Evolutionary conservation across 2,113 vertebrate genomes (phyloP).

Genomic region (Micronycteris hirsuta): DNA sequence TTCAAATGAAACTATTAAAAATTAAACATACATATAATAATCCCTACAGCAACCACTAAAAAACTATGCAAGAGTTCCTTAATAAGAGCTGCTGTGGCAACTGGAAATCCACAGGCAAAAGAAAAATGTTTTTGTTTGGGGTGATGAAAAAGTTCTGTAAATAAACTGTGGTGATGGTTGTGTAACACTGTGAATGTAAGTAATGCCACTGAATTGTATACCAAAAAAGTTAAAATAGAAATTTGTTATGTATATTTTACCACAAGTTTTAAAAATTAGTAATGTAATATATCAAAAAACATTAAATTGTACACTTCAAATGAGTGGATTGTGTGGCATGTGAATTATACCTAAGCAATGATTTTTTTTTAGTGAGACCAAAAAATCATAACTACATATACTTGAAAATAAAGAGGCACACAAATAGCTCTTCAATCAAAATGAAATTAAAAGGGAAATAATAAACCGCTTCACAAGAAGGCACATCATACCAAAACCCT

Average conservation of each 20-base stretch:
- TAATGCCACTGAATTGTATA: neutral
- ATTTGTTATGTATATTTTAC: neutral
- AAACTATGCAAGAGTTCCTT: neutral
- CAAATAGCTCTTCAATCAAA: neutral
- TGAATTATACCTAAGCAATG: neutral
- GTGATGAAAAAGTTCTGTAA: neutral
- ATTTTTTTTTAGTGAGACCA: neutral
- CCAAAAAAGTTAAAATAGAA: neutral
- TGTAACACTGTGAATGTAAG: neutral
- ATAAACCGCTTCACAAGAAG: neutral
- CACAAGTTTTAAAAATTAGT: neutral
- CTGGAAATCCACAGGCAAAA: neutral
- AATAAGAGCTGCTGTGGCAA: neutral
- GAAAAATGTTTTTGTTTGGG: neutral
- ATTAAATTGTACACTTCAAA: neutral
- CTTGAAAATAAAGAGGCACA: neutral
- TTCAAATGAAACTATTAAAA: neutral
- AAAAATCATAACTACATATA: neutral
- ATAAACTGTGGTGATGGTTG: neutral
- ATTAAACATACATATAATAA: neutral
- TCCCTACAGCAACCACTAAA: neutral
- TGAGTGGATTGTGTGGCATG: neutral
- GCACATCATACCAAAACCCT: neutral
- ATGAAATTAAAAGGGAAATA: neutral
- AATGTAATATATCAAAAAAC: neutral